Evolutionary conservation across 1,140 invertebrate genomes (phyloP).

Genomic region (Anadara kagoshimensis): DNA sequence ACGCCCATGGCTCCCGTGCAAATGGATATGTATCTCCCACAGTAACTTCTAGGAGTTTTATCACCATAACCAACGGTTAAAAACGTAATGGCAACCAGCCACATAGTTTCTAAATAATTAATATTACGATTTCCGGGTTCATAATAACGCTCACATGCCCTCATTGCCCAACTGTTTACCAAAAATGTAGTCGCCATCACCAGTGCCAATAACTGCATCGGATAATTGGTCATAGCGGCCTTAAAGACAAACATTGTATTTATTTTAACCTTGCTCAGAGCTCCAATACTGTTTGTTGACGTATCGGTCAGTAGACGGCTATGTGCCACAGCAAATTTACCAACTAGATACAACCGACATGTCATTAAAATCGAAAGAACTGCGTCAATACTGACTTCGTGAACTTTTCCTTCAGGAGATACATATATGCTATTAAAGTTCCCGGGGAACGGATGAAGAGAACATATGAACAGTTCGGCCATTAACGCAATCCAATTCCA

Average conservation of each 20-base stretch:
- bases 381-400: slow-evolving; percentile 62
- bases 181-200: slow-evolving; percentile 65
- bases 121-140: slow-evolving; percentile 23
- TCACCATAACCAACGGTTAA: slow-evolving; percentile 73
- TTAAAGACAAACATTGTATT: slow-evolving; percentile 70
- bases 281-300: slow-evolving; percentile 70
- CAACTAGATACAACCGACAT: slow-evolving; percentile 64
- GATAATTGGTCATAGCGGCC: slow-evolving; percentile 66
- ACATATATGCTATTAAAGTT: slow-evolving; percentile 40
- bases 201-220: slow-evolving; percentile 54
- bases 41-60: slow-evolving; percentile 65
- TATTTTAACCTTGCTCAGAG: slow-evolving; percentile 71
- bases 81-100: slow-evolving; percentile 73
- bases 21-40: slow-evolving; percentile 67
- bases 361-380: slow-evolving; percentile 72
- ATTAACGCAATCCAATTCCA: slow-evolving; percentile 38
- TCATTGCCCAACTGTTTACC: slow-evolving; percentile 66
- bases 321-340: slow-evolving; percentile 67
- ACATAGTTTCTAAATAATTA: slow-evolving; percentile 65
- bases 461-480: slow-evolving; percentile 53
- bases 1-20: slow-evolving; percentile 67
- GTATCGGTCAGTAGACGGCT: slow-evolving; percentile 69
- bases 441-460: slow-evolving; percentile 64
- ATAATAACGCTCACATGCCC: slow-evolving; percentile 63
- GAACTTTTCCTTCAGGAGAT: slow-evolving; percentile 36